phyloP scores from a whole-genome alignment of 2,113 vertebrate genomes.

The Barbus barbus region DNA sequence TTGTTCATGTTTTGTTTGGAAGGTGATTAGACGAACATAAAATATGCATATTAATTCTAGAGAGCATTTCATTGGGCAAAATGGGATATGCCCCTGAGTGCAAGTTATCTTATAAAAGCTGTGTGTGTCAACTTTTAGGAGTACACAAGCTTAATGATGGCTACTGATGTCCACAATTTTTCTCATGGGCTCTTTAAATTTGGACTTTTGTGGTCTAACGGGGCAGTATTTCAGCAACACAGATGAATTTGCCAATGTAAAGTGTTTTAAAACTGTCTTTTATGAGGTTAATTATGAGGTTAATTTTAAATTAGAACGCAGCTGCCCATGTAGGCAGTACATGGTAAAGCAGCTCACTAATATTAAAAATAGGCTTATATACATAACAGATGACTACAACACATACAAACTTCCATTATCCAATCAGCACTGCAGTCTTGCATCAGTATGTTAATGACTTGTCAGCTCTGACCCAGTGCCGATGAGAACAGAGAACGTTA shows the following conservation, averaged over 20 bases:
- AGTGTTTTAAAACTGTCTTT: not conserved
- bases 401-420: not conserved
- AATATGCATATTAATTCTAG: not conserved
- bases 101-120: not conserved
- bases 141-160: not conserved
- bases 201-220: not conserved
- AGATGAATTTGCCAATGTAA: not conserved
- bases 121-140: not conserved
- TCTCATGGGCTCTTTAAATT: not conserved
- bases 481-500: conserved; percentile 65
- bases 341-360: not conserved
- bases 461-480: conserved; percentile 6
- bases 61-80: not conserved
- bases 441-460: conserved; percentile 14
- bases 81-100: not conserved
- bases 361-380: not conserved
- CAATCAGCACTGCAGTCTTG: conserved; percentile 29
- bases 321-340: not conserved
- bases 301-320: not conserved
- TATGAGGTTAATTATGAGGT: not conserved
- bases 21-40: not conserved
- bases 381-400: not conserved
- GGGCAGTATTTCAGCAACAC: not conserved
- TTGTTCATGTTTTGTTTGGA: no score
- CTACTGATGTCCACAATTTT: not conserved